A percentile compares a stretch with the other conserved stretches of the same genome.
Conservation (phyloP, 1,140 invertebrate genomes). For the Drosophila mojavensis region DNA sequence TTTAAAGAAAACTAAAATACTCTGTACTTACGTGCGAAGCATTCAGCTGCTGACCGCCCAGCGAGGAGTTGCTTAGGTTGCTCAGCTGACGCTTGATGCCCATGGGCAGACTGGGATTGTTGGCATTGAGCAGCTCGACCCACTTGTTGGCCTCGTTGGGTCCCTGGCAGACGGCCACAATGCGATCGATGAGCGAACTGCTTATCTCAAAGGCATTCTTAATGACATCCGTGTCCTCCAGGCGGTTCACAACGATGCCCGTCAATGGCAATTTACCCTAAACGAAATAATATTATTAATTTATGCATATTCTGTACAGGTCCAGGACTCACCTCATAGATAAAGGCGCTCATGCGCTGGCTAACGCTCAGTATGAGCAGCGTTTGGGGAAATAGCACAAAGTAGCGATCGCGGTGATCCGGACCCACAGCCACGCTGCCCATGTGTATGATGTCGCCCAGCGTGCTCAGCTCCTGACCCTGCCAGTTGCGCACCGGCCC, state of each 20-base stretch:
- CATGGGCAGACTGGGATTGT: slow-evolving; percentile 83
- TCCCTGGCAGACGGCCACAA: slow-evolving; percentile 93
- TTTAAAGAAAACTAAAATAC: background rate
- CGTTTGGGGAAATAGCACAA: slow-evolving; percentile 95
- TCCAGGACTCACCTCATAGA: slow-evolving; percentile 92
- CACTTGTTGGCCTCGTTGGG: slow-evolving; percentile 93
- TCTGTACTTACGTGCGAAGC: slow-evolving; percentile 86
- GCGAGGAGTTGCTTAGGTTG: slow-evolving; percentile 79
- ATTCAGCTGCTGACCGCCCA: slow-evolving; percentile 71
- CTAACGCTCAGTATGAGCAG: slow-evolving; percentile 96
- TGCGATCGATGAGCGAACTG: slow-evolving; percentile 95
- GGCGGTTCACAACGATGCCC: slow-evolving; percentile 90
- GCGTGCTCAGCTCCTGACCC: slow-evolving; percentile 91
- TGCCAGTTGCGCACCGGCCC: slow-evolving; percentile 97
- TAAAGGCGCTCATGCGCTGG: slow-evolving; percentile 95
- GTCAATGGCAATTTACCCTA: slow-evolving; percentile 95
- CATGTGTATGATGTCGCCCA: slow-evolving; percentile 89
- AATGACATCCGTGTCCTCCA: slow-evolving; percentile 91
- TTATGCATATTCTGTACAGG: background rate
- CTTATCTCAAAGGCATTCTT: slow-evolving; percentile 97
- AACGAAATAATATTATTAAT: slow-evolving; percentile 32
- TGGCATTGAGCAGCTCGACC: slow-evolving; percentile 89
- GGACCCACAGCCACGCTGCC: slow-evolving; percentile 93
- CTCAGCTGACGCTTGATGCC: slow-evolving; percentile 83
- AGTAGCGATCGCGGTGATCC: slow-evolving; percentile 94